Percentiles rank a stretch among this genome's conserved stretches.
Evolutionary conservation across 2,888 invertebrate genomes (phyloP).

Genomic region (Protula sp.): DNA sequence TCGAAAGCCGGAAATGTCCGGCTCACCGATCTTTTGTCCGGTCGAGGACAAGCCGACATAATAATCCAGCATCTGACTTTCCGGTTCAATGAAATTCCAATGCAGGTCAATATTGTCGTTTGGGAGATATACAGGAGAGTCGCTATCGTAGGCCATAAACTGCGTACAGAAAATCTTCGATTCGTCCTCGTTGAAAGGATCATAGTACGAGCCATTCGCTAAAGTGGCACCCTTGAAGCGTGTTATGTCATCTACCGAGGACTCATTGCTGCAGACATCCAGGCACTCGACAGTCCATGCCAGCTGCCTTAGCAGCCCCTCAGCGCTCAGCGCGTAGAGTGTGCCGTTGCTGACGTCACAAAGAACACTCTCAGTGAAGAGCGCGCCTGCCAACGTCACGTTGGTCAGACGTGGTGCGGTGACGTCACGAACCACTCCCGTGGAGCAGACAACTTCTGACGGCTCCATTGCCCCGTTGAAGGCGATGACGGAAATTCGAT

Average conservation of each 20-base stretch:
- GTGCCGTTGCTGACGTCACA: neutral
- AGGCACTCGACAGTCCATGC: neutral
- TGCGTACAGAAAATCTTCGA: neutral
- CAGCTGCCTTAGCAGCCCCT: neutral
- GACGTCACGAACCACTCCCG: neutral
- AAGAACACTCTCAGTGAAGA: neutral
- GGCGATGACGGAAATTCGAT: neutral
- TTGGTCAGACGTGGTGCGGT: neutral
- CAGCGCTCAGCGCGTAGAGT: neutral
- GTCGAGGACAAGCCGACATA: neutral
- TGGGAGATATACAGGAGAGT: neutral
- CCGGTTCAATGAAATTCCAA: neutral
- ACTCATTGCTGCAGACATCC: neutral
- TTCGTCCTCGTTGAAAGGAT: neutral
- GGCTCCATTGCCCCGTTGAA: no score
- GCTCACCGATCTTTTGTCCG: neutral
- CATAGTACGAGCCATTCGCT: neutral
- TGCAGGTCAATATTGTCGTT: neutral
- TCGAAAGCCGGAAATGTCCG: neutral
- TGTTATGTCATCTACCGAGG: no score
- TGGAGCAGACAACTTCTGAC: neutral
- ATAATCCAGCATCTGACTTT: slow-evolving; percentile 1
- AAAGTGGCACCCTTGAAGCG: no score
- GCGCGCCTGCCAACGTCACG: neutral
- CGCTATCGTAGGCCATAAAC: neutral